Percentiles rank a stretch among this genome's conserved stretches.
Conservation (phyloP, 2,113 vertebrate species). For the Galemys pyrenaicus region DNA sequence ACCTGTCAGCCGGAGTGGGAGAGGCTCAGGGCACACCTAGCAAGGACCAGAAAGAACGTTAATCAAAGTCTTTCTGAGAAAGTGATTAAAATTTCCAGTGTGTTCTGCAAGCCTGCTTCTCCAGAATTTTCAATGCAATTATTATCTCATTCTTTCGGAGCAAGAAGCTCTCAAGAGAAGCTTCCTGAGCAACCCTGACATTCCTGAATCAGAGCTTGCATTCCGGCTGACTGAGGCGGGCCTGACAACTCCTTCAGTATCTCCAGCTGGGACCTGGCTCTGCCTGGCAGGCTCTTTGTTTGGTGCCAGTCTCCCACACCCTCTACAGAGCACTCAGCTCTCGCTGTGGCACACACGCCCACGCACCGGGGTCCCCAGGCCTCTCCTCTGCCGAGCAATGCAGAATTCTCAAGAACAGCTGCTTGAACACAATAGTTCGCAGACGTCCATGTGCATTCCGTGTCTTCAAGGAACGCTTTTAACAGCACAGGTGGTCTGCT, state of each 20-base stretch:
- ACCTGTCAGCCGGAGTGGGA: conserved; percentile 44
- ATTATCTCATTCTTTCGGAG: conserved; percentile 65
- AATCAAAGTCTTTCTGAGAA: conserved; percentile 73
- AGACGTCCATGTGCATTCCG: neutral
- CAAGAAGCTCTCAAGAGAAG: conserved; percentile 62
- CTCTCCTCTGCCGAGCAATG: neutral
- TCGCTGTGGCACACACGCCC: neutral
- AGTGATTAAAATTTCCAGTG: conserved; percentile 73
- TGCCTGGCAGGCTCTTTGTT: neutral
- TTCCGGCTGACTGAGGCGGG: neutral
- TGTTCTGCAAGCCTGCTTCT: conserved; percentile 59
- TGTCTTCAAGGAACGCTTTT: neutral
- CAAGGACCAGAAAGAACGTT: conserved; percentile 45
- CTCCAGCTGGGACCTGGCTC: neutral
- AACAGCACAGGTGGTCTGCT: neutral
- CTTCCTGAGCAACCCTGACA: conserved; percentile 58
- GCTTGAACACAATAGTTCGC: neutral
- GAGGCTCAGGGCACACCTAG: conserved; percentile 62
- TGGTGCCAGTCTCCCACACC: neutral
- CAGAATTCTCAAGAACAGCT: neutral
- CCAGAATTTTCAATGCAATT: conserved; percentile 62
- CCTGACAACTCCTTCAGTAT: neutral
- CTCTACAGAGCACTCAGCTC: neutral
- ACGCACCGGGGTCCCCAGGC: neutral
- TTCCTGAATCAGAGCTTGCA: conserved; percentile 55